Conservation (phyloP, 2,797 vertebrate species). For the Falco naumanni region DNA sequence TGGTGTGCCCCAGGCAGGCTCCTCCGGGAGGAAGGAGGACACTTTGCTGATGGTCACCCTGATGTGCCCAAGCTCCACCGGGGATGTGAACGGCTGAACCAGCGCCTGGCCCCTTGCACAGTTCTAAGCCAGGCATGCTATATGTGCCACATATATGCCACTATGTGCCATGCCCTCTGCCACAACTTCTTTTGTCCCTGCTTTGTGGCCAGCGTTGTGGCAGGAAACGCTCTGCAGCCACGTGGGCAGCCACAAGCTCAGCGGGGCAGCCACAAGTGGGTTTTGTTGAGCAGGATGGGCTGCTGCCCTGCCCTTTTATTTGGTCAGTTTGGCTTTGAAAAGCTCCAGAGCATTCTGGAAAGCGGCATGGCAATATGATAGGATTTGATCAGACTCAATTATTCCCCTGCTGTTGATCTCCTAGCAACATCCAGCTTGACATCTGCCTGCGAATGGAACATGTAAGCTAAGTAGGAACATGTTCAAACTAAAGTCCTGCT, state of each 20-base stretch:
- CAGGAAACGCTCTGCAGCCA: neutral
- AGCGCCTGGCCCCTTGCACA: rapidly evolving
- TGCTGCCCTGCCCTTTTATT: neutral
- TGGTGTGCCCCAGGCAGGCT: rapidly evolving
- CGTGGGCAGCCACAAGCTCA: neutral
- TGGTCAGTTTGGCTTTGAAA: constrained; percentile 29
- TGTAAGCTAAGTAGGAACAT: constrained; percentile 45
- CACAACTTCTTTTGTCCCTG: neutral
- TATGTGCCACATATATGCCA: neutral
- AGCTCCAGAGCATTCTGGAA: constrained; percentile 42
- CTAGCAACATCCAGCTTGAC: constrained; percentile 67
- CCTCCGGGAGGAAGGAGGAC: neutral
- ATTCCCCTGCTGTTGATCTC: constrained; percentile 55
- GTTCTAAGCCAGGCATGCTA: rapidly evolving
- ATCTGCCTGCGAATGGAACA: constrained; percentile 51
- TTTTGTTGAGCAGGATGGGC: neutral
- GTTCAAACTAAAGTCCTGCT: constrained; percentile 32
- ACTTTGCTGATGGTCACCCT: neutral
- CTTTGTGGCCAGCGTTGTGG: neutral
- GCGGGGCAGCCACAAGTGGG: rapidly evolving
- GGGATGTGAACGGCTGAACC: neutral
- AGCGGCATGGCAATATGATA: neutral
- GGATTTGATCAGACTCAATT: constrained; percentile 69
- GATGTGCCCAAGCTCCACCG: neutral
- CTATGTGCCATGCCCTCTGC: neutral